Evolutionary conservation across 2,888 invertebrate genomes (phyloP).

Genomic region (Drosophila stalkeri): DNA sequence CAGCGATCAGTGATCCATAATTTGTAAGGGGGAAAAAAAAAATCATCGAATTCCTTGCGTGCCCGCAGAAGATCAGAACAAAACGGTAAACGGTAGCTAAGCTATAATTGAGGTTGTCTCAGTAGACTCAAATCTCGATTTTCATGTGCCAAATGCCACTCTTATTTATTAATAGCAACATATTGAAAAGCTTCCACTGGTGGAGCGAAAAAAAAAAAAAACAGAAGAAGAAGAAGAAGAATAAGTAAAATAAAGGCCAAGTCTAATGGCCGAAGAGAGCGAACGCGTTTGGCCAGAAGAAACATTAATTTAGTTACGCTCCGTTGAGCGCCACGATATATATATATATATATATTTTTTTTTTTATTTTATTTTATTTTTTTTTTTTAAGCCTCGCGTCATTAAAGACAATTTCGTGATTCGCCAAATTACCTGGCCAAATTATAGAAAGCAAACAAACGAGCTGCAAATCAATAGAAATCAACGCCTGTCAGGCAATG

Average conservation of each 20-base stretch:
- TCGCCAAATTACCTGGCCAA: conserved; percentile 79
- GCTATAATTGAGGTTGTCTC: conserved; percentile 61
- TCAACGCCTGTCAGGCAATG: conserved; percentile 73
- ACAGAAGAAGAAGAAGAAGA: background rate
- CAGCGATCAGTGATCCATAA: conserved; percentile 66
- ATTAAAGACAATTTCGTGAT: conserved; percentile 81
- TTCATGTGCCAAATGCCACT: conserved; percentile 50
- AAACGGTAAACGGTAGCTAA: conserved; percentile 73
- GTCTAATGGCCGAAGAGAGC: conserved; percentile 47
- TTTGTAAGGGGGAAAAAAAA: conserved; percentile 42
- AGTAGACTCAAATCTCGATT: conserved; percentile 25
- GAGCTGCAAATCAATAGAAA: conserved; percentile 75
- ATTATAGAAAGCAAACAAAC: conserved; percentile 78
- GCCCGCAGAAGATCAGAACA: conserved; percentile 51
- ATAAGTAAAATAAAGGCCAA: conserved; percentile 23
- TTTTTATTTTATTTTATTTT: background rate
- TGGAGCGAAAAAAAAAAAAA: conserved; percentile 7
- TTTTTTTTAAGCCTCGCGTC: conserved; percentile 51
- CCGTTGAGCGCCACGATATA: conserved; percentile 47
- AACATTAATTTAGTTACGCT: conserved; percentile 79
- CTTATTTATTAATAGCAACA: conserved; percentile 48
- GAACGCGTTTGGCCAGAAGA: conserved; percentile 37
- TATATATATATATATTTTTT: background rate
- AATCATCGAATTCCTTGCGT: conserved; percentile 67
- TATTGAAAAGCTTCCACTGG: conserved; percentile 22